Evolutionary conservation across 2,888 invertebrate genomes (phyloP).

Genomic region (Biston stratarius): DNA sequence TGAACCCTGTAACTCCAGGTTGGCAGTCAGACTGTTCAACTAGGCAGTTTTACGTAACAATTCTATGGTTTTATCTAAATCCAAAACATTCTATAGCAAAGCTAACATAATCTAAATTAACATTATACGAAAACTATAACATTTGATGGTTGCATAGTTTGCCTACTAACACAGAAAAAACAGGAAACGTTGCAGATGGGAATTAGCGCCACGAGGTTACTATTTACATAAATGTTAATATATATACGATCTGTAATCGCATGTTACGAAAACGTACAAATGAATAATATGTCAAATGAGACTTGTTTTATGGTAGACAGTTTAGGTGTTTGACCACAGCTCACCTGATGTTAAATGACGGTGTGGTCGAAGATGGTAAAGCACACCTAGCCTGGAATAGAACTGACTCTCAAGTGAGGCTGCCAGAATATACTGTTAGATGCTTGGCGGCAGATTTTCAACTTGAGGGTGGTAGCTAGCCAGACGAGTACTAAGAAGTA

Average conservation of each 20-base stretch:
- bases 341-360: too few relatives aligned
- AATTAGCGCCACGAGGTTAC: slow-evolving; percentile 19
- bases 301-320: too few relatives aligned
- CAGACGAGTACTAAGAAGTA: too few relatives aligned
- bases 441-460: too few relatives aligned
- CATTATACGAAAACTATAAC: slow-evolving; percentile 19
- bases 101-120: slow-evolving; percentile 14
- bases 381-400: too few relatives aligned
- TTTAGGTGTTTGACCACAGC: too few relatives aligned
- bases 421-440: too few relatives aligned
- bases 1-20: too few relatives aligned
- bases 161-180: slow-evolving; percentile 33
- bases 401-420: too few relatives aligned
- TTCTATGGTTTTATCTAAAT: not conserved
- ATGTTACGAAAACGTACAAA: not conserved
- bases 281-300: not conserved
- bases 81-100: not conserved
- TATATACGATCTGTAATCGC: not conserved
- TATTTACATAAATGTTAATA: slow-evolving; percentile 24
- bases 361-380: too few relatives aligned
- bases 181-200: slow-evolving; percentile 28
- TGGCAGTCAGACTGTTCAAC: too few relatives aligned
- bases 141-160: slow-evolving; percentile 27
- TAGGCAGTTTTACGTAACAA: not conserved
- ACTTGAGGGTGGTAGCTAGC: too few relatives aligned